These are phyloP conservation scores for Pseudococcus viburni DNA, from an alignment of 2,888 invertebrate genomes.

Conservation along the genomic window DNA sequence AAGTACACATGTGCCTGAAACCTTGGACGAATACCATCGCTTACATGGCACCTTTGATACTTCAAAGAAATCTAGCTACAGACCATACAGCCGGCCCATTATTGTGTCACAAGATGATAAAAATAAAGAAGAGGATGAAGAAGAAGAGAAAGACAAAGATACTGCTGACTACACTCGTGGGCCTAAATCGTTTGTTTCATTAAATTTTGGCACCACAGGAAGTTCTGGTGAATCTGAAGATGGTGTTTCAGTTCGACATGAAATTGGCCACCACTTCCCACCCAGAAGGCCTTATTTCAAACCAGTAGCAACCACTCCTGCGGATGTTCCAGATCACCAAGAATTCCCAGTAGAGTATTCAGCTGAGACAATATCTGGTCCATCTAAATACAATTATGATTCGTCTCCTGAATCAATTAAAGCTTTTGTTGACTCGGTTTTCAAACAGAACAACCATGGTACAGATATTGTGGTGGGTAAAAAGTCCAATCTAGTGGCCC, in stretches of 20 bases:
- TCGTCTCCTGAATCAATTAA: slow-evolving; percentile 8
- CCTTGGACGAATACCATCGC: slow-evolving; percentile 62
- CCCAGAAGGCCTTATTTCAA: background rate
- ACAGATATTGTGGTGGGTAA: background rate
- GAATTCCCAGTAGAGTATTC: slow-evolving; percentile 19
- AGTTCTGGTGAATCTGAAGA: background rate
- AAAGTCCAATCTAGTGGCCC: background rate
- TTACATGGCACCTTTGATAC: slow-evolving; percentile 42
- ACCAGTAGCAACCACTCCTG: background rate
- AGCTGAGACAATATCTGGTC: background rate
- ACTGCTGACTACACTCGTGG: slow-evolving; percentile 3
- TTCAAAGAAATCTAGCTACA: background rate
- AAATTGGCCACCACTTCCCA: slow-evolving; percentile 10
- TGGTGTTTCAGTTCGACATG: slow-evolving; percentile 49
- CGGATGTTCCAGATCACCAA: background rate
- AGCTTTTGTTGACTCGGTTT: slow-evolving; percentile 52
- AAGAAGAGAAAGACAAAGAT: slow-evolving; percentile 56
- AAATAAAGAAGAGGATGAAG: slow-evolving; percentile 37
- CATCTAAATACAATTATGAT: slow-evolving; percentile 3
- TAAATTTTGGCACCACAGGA: slow-evolving; percentile 58
- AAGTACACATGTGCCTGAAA: slow-evolving; percentile 59
- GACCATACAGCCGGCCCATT: background rate
- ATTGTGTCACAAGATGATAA: slow-evolving; percentile 29
- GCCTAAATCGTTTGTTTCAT: slow-evolving; percentile 61
- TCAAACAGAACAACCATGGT: slow-evolving; percentile 2